These are phyloP conservation scores for Archips xylosteana DNA, from an alignment of 2,888 invertebrate species.

Conservation along the genomic window DNA sequence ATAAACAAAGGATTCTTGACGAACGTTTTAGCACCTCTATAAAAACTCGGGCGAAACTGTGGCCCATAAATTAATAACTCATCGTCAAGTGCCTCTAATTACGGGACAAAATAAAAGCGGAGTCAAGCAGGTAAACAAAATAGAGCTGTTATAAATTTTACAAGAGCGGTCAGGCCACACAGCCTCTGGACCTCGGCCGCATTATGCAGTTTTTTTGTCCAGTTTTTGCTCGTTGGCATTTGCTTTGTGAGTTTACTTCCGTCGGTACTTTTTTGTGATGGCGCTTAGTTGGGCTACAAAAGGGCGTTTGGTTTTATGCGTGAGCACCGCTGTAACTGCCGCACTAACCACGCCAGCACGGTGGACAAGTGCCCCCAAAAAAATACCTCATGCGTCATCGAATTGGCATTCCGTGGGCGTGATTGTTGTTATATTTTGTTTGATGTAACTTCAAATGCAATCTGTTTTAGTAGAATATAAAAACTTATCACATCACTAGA, in stretches of 20 bases:
- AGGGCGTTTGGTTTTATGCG: conserved; percentile 51
- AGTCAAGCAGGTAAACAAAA: conserved; percentile 84
- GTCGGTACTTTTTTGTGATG: conserved; percentile 77
- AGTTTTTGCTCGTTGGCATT: conserved; percentile 80
- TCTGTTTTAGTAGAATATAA: not conserved
- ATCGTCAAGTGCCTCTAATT: conserved; percentile 83
- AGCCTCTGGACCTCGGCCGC: conserved; percentile 71
- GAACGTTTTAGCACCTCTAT: conserved; percentile 81
- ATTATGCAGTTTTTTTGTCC: conserved; percentile 79
- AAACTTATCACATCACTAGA: no score
- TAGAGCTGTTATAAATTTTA: conserved; percentile 85
- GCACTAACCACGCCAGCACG: conserved; percentile 13
- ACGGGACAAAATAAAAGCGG: conserved; percentile 75
- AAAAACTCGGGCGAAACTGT: conserved; percentile 77
- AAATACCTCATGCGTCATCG: conserved; percentile 56
- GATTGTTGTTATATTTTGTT: conserved; percentile 25
- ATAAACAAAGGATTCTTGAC: conserved; percentile 46
- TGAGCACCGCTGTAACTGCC: conserved; percentile 63
- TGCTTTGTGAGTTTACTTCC: conserved; percentile 82
- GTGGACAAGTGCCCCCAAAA: conserved; percentile 38
- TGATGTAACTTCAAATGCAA: conserved; percentile 9
- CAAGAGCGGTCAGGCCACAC: conserved; percentile 75
- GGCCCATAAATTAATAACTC: conserved; percentile 84
- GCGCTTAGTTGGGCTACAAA: conserved; percentile 80
- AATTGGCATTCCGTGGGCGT: conserved; percentile 47